Evolutionary conservation across 2,797 vertebrate species (phyloP), one percentile per base, ranked within the genome.

Genomic region (Poecile montanus): DNA sequence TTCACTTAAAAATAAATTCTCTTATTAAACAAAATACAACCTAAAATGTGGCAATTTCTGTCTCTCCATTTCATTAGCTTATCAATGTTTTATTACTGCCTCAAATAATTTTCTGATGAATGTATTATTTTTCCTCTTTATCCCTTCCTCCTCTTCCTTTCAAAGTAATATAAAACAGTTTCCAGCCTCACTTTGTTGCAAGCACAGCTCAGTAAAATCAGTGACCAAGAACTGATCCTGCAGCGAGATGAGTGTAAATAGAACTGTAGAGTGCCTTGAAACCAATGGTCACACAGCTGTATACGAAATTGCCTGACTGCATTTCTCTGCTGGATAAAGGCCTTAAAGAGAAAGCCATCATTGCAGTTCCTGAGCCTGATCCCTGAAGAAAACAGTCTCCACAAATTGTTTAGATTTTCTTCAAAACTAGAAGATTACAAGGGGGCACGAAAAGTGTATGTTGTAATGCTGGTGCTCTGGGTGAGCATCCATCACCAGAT

Each of bases 1-100:
- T 96, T 95, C 80, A 94, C 48, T 83, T 85, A 60, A 89, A 85
- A 96, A 94, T 70, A 93, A 91, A 87, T 87, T 94, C 50, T 85
- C 61, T 66, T 84, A 61, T 91, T 96, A 93, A 95, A 91, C 54
- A 91, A 82, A 95, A 93, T 57, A 48, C 65, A 95, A 25, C 76
- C 60, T n/a, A n/a, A n/a, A n/a, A 51, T 68, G 72, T 88, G 73
- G 77, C 54, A 48, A 53, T 1, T 75, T 88, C 56, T 70, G 6
- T 53, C 56, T 72, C 48, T 90, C 70, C 44, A 82, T 90, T 95
- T 90, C 73, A 82, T 82, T 93, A 87, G 38, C 17, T 57, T 79
- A 73, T 48, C 80, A 86, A 82, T 42, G 56, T 62, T 90, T 82
- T 89, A 71, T 91, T 89, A 57, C 40, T 47, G 1, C 54, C 79